Evolutionary conservation across 2,797 vertebrate species (phyloP), one percentile per base, ranked within the genome.

Genomic region (Karalla daura): DNA sequence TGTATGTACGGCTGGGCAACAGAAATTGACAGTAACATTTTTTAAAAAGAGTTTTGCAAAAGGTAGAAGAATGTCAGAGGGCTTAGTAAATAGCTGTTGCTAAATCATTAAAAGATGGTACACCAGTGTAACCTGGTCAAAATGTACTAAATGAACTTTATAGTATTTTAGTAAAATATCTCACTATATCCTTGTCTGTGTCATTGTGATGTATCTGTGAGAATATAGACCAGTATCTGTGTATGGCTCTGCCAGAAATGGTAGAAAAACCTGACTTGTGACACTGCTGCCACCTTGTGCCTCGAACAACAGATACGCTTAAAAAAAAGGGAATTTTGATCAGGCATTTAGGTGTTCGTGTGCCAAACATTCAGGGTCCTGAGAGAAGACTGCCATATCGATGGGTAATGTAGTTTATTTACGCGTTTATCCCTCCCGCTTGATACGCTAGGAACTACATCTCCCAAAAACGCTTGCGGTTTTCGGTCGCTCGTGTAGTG

Each of bases 351-450:
- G 83, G 45, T 49, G 41, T 59, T 7, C 41, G 3, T 36, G 47
- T 53, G 1, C 52, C 27, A 84, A 88, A 88, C 74, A 87, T 33
- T 7, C 1, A 27, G 55, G 84, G 75, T 2, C 24, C 84, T 79
- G 27, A n/a, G 1, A 23, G 5, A 1, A 5, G 0, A 0, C 0
- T 0, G 1, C 1, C 0, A 5, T 0, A 0, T 23, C 56, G n/a
- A 7, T 33, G 90, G 87, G 67, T 70, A 74, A 47, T 86, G 85
- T 81, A 89, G 88, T 91, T 43, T 24, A 1, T 5, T 17, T 2
- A 1, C 1, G 7, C 0, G 1, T 4, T 0, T 1, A 14, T 12
- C 1, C 0, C 15, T 0, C 14, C 4, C 20, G n/a, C 2, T 1
- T 0, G 0, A 0, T 14, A 0, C 5, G 0, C 1, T 10, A 12